A percentile compares a stretch with the other conserved stretches of the same genome.
Evolutionary conservation across 2,113 vertebrate species (phyloP).

Genomic region (Panthera leo): DNA sequence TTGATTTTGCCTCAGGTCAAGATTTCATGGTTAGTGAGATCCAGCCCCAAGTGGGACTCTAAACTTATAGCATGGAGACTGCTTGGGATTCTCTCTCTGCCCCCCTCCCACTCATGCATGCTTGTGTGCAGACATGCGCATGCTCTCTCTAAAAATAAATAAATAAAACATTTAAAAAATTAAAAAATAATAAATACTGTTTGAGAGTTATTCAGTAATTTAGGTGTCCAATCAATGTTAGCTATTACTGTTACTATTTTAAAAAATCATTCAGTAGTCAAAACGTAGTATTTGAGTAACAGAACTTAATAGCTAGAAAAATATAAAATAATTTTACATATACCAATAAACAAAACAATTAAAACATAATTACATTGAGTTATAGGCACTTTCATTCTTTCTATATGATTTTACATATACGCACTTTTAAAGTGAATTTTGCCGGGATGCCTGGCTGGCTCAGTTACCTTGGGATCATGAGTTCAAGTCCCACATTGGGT

Average conservation of each 20-base stretch:
- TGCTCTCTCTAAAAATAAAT: no score
- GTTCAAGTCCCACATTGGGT: no score
- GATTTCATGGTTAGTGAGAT: no score
- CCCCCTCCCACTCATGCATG: no score
- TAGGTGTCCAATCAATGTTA: not conserved
- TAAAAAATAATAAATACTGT: not conserved
- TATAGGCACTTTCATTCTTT: not conserved
- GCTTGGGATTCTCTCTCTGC: no score
- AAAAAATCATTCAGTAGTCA: not conserved
- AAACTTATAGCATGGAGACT: no score
- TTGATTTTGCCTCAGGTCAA: no score
- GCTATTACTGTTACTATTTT: not conserved
- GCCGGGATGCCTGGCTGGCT: no score
- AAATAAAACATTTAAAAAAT: no score
- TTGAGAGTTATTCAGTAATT: conserved; percentile 17
- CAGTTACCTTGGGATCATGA: no score
- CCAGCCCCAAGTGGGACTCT: no score
- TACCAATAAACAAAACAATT: not conserved
- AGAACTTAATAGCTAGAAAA: not conserved
- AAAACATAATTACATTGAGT: not conserved
- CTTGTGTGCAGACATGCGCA: no score
- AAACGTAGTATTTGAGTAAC: not conserved
- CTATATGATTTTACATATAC: not conserved
- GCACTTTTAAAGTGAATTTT: not conserved
- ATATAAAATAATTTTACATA: not conserved